Conservation (phyloP, 2,113 vertebrate genomes). For the Corythornis cristatus region DNA sequence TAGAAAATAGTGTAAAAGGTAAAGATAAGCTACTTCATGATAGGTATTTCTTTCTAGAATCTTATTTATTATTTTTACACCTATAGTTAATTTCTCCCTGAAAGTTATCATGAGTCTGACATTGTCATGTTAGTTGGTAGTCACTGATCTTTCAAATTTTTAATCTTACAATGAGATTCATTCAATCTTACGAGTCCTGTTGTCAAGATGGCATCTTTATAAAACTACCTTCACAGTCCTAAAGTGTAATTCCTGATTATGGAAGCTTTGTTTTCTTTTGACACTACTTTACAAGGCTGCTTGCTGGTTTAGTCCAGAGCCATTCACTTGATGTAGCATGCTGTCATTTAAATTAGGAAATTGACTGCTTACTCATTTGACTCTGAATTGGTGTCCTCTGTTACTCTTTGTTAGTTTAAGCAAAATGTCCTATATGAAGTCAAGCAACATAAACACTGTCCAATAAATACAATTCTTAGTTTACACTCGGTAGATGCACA, state of each 20-base stretch:
- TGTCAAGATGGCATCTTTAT: background rate
- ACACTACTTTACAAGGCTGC: background rate
- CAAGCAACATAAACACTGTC: background rate
- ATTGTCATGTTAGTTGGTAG: background rate
- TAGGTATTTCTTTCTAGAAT: background rate
- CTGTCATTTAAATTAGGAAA: background rate
- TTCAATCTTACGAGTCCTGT: background rate
- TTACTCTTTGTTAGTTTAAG: background rate
- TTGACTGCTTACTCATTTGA: background rate
- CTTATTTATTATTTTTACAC: rapidly evolving
- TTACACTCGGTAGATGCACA: background rate
- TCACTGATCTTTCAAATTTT: background rate
- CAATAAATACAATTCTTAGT: background rate
- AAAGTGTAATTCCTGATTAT: background rate
- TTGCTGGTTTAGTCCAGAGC: background rate
- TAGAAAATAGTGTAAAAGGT: background rate
- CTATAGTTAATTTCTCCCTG: background rate
- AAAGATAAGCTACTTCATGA: background rate
- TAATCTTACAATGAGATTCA: background rate
- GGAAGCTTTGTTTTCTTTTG: background rate
- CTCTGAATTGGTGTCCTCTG: background rate
- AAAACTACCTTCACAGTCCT: background rate
- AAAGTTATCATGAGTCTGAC: background rate
- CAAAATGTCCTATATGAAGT: background rate
- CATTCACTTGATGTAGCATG: background rate